Base-by-base conservation (phyloP, 2,113 vertebrate genomes). In the Notothenia coriiceps region DNA sequence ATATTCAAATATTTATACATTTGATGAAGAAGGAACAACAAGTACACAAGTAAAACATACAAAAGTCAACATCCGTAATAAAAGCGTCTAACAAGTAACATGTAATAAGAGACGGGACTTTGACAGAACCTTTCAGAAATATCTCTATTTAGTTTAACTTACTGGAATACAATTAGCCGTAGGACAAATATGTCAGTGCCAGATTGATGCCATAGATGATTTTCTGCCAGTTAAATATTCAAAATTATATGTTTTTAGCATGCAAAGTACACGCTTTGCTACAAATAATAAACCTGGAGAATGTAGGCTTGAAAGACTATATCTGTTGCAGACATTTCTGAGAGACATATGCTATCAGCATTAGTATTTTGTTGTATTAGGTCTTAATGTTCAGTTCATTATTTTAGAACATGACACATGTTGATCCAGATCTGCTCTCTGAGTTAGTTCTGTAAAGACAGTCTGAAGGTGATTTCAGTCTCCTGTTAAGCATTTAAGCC, bases 401-500 rank as follows among this genome's bases (percentile, higher is more conserved):
- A 33, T 66, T 72, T 61, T 52, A 56, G 22, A 40, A 59, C 15
- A 20, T 47, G 17, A 40, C 35, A 61, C n/a, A 2, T 10, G 10
- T 56, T 56, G 68, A 11, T 72, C 14, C 29, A 77, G 69, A 77
- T 33, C 25, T 75, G 40, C 56, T 10, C 40, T 49, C 47, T 9
- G 11, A 59, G 44, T 56, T 51, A 52, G 40, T n/a, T 25, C 54
- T 60, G 46, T 20, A 35, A 71, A 79, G 70, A 72, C 20, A 59
- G 59, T 62, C 61, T 35, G 63, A 43, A 11, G 69, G 70, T 51
- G 62, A 68, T 72, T 83, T 81, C 66, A 51, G 46, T 77, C 25
- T 62, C 50, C 12, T 17, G 60, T 66, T 86, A 72, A 82, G 70
- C 65, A 46, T 70, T 74, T 79, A 73, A 80, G 67, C 63, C 22